Evolutionary conservation across 2,113 vertebrate species (phyloP).

Genomic region (Eclectus roratus): DNA sequence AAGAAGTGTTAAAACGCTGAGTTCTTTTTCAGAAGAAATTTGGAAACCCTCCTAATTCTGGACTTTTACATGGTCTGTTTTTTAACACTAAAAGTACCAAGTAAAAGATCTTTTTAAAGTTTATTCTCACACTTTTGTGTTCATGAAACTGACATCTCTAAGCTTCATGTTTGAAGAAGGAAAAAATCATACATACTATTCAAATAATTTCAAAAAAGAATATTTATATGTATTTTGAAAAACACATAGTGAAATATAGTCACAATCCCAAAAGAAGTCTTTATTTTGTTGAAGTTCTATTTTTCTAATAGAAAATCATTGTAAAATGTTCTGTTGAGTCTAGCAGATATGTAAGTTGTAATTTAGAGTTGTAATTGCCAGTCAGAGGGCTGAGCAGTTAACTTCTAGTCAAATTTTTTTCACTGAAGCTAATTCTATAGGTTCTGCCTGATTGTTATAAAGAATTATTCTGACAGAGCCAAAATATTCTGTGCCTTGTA

Average conservation of each 20-base stretch:
- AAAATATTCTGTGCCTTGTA: not conserved
- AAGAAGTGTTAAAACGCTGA: not conserved
- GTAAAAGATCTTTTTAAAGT: not conserved
- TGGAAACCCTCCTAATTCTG: accelerated
- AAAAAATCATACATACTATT: accelerated
- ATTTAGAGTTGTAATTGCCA: not conserved
- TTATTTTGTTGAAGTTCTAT: not conserved
- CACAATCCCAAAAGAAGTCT: not conserved
- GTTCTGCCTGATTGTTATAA: not conserved
- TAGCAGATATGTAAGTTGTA: not conserved
- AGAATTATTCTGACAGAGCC: not conserved
- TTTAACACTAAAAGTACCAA: not conserved
- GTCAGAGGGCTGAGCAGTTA: not conserved
- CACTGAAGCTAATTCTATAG: not conserved
- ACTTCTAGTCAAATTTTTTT: not conserved
- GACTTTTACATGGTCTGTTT: not conserved
- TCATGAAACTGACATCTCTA: not conserved
- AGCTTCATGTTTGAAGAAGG: not conserved
- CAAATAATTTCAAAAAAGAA: not conserved
- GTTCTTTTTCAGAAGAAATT: not conserved
- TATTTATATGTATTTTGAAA: not conserved
- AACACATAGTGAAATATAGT: not conserved
- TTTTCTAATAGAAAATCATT: not conserved
- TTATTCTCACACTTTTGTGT: not conserved
- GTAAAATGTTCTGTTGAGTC: not conserved